These are phyloP conservation scores for Brenthis hecate DNA, from an alignment of 2,888 invertebrate genomes.

Conservation along the genomic window DNA sequence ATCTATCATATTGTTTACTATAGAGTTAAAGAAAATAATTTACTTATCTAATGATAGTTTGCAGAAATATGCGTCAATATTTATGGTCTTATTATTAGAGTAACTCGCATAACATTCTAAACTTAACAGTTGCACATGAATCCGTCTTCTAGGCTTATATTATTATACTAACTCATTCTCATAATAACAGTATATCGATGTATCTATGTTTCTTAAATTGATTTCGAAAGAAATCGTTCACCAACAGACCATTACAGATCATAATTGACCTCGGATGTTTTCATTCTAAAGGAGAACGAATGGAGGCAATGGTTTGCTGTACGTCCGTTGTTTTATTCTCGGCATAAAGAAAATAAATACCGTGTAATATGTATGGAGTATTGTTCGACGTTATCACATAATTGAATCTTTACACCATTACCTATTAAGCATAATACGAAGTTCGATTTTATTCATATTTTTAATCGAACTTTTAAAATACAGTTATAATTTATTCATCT, in stretches of 20 bases:
- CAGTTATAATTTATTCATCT: slow-evolving; percentile 15
- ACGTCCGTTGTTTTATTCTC: slow-evolving; percentile 50
- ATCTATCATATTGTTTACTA: no score
- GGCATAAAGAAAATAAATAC: slow-evolving; percentile 64
- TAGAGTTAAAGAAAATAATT: no score
- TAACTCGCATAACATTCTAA: no score
- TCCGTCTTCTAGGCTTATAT: no score
- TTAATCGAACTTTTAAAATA: slow-evolving; percentile 2
- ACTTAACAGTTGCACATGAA: no score
- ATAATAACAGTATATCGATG: slow-evolving; percentile 10
- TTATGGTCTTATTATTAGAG: no score
- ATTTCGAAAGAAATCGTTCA: slow-evolving; percentile 20
- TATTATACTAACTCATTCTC: slow-evolving; percentile 8
- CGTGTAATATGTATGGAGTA: slow-evolving; percentile 59
- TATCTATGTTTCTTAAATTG: neutral
- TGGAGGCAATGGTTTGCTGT: slow-evolving; percentile 58
- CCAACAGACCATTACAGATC: slow-evolving; percentile 32
- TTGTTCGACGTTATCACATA: slow-evolving; percentile 72
- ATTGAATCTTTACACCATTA: slow-evolving; percentile 71
- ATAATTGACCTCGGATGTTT: slow-evolving; percentile 43
- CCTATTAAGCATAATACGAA: slow-evolving; percentile 46
- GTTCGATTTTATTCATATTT: slow-evolving; percentile 32
- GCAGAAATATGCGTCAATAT: no score
- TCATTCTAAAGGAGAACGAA: slow-evolving; percentile 53
- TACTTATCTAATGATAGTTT: no score